phyloP scores from a whole-genome alignment of 2,888 invertebrate genomes.

The Andrena fulva region DNA sequence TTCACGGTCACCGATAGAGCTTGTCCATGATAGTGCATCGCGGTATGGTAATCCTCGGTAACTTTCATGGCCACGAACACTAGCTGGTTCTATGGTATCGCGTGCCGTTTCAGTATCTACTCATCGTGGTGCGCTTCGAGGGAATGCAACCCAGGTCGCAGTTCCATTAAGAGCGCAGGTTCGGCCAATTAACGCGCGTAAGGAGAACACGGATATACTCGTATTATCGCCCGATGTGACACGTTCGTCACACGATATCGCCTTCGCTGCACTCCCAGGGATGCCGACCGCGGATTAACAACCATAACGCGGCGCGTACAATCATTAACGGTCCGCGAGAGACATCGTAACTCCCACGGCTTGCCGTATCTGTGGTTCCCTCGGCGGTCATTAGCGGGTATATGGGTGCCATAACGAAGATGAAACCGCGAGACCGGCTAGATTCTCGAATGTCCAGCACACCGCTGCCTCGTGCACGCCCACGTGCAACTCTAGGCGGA shows the following conservation, averaged over 20 bases:
- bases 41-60: constrained; percentile 25
- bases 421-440: constrained; percentile 58
- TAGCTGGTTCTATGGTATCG: constrained; percentile 44
- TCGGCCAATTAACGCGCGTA: constrained; percentile 50
- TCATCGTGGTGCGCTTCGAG: constrained; percentile 10
- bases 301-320: constrained; percentile 65
- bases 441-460: constrained; percentile 38
- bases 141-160: constrained; percentile 33
- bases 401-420: constrained; percentile 71
- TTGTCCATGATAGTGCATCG: constrained; percentile 40
- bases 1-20: neutral
- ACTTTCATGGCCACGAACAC: constrained; percentile 40
- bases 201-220: constrained; percentile 18
- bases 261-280: constrained; percentile 51
- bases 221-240: constrained; percentile 46
- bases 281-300: constrained; percentile 64
- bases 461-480: constrained; percentile 26
- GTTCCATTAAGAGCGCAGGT: constrained; percentile 42
- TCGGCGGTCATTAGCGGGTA: constrained; percentile 71
- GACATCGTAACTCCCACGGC: constrained; percentile 70
- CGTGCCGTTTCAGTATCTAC: constrained; percentile 23
- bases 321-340: constrained; percentile 69
- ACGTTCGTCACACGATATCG: constrained; percentile 56
- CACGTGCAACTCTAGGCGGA: constrained; percentile 14
- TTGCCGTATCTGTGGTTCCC: constrained; percentile 50